phyloP scores from a whole-genome alignment of 1,140 invertebrate genomes.

The Pentalonia nigronervosa region DNA sequence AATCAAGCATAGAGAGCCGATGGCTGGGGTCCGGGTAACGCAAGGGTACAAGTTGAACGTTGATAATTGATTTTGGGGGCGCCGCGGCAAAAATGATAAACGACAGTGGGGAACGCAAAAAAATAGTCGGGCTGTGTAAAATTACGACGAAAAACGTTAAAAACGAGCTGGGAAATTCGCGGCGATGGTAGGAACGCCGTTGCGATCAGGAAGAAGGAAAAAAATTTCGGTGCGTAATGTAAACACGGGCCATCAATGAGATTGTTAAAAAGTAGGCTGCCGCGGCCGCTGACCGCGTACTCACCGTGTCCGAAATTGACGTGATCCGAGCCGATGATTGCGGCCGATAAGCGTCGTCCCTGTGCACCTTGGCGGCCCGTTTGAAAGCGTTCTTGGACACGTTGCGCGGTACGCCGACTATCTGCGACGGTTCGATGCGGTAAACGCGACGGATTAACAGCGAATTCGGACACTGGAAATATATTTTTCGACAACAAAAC shows the following conservation, averaged over 20 bases:
- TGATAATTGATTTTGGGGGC: constrained; percentile 34
- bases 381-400: constrained; percentile 14
- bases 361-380: not conserved
- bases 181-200: not conserved
- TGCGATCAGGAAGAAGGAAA: not conserved
- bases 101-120: not conserved
- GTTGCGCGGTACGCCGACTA: constrained; percentile 16
- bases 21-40: not conserved
- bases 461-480: constrained; percentile 50
- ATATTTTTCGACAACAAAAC: constrained; percentile 58
- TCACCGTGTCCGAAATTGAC: constrained; percentile 54
- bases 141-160: not conserved
- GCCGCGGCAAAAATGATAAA: constrained; percentile 23
- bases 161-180: not conserved
- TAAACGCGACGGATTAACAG: constrained; percentile 32
- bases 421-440: constrained; percentile 12
- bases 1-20: not conserved
- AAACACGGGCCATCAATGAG: constrained; percentile 48
- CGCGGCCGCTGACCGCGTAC: constrained; percentile 44
- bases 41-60: not conserved
- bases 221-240: constrained; percentile 27
- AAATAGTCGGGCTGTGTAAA: not conserved
- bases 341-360: constrained; percentile 16
- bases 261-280: constrained; percentile 52
- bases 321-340: constrained; percentile 49